These are phyloP conservation scores for Diarsia dahlii DNA, from an alignment of 2,888 invertebrate species.

Conservation along the genomic window DNA sequence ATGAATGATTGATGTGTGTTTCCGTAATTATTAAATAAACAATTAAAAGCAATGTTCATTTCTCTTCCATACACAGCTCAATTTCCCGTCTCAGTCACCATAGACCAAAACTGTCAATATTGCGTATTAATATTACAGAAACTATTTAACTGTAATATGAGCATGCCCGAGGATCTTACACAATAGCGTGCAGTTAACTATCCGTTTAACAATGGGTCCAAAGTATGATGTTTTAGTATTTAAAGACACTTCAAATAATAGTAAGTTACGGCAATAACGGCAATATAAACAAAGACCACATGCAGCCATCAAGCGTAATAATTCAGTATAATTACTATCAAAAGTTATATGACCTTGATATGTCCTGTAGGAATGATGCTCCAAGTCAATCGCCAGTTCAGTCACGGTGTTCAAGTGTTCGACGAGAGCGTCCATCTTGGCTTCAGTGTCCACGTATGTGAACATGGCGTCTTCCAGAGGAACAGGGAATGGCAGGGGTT, in stretches of 20 bases:
- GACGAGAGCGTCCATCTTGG: conserved; percentile 92
- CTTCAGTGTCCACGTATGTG: conserved; percentile 92
- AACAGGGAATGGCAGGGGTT: conserved; percentile 78
- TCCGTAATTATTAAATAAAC: neutral
- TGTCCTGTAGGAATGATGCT: conserved; percentile 97
- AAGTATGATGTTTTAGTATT: neutral
- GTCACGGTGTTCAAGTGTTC: conserved; percentile 92
- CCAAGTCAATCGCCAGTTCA: conserved; percentile 97
- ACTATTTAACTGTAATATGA: too few relatives aligned
- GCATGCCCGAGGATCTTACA: neutral
- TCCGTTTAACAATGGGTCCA: neutral
- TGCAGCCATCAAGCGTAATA: neutral
- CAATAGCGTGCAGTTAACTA: neutral
- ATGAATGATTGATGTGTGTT: neutral
- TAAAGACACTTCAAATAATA: neutral
- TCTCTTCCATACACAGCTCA: neutral
- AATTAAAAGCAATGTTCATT: neutral
- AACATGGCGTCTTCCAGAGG: conserved; percentile 92
- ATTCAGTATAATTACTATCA: neutral
- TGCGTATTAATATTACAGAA: conserved; percentile 1
- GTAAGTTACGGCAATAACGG: neutral
- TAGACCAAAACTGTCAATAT: neutral
- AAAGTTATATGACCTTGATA: conserved; percentile 93
- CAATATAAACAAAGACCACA: neutral
- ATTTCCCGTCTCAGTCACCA: neutral